Percentiles rank a stretch among this genome's conserved stretches.
Evolutionary conservation across 2,113 vertebrate genomes (phyloP).

Genomic region (Tachysurus vachellii): DNA sequence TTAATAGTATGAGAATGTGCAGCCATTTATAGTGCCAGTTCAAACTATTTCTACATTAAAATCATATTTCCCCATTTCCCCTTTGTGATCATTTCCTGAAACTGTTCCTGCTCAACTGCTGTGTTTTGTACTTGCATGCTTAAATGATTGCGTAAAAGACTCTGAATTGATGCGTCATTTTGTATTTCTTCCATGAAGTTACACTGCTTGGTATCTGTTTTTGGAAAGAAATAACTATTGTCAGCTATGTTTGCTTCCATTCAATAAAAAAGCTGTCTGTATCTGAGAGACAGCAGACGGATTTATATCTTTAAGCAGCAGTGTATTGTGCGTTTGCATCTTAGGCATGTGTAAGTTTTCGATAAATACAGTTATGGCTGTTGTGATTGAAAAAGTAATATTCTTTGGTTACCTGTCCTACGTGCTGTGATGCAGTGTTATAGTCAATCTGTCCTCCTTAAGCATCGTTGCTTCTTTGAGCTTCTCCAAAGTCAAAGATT

Average conservation of each 20-base stretch:
- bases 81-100: background rate
- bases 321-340: background rate
- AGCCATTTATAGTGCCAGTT: background rate
- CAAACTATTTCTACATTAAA: constrained; percentile 1
- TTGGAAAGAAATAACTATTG: constrained; percentile 20
- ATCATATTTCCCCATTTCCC: background rate
- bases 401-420: background rate
- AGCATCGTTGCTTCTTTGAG: constrained; percentile 1
- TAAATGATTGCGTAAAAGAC: background rate
- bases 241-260: constrained; percentile 21
- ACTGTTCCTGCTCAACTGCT: constrained; percentile 4
- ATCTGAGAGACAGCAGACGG: background rate
- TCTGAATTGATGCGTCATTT: constrained; percentile 33
- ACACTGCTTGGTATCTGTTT: constrained; percentile 1
- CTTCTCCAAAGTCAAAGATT: background rate
- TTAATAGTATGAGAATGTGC: background rate
- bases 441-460: background rate
- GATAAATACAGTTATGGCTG: constrained; percentile 5
- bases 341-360: background rate
- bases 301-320: background rate
- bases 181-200: constrained; percentile 16
- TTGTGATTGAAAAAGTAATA: background rate
- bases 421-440: background rate
- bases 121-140: constrained; percentile 22
- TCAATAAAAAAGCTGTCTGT: constrained; percentile 6